Conservation (phyloP, 2,888 invertebrate genomes). For the Lasioglossum marginatum region DNA sequence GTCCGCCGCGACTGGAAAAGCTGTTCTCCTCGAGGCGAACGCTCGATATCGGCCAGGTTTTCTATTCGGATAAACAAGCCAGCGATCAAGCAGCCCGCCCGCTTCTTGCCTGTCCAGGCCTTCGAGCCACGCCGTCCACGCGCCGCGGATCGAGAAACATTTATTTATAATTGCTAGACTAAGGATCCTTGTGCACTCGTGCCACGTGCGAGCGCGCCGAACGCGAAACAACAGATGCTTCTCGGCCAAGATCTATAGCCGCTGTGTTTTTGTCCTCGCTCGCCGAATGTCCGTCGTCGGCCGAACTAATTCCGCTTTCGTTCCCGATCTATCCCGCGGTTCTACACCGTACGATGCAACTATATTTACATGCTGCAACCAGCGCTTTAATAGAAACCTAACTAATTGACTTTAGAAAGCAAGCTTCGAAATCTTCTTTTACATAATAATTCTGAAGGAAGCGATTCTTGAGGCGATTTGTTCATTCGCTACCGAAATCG, state of each 20-base stretch:
- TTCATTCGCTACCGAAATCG: too few relatives aligned
- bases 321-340: neutral
- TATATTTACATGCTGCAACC: neutral
- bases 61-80: neutral
- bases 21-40: conserved; percentile 5
- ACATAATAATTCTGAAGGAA: neutral
- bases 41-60: neutral
- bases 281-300: neutral
- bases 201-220: neutral
- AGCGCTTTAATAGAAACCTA: neutral
- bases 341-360: neutral
- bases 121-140: neutral
- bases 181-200: conserved; percentile 1
- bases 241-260: conserved; percentile 2
- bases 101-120: neutral
- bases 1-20: neutral
- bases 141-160: neutral
- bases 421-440: neutral
- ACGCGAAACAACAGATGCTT: neutral
- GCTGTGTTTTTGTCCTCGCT: conserved; percentile 5
- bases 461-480: neutral
- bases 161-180: conserved; percentile 7
- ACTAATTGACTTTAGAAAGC: neutral
- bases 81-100: neutral
- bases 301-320: neutral